Percentiles rank a stretch among this genome's conserved stretches.
These are phyloP conservation scores for Hippasteria phrygiana DNA, from an alignment of 53 echinoderm and acorn worm genomes.

Conservation along the genomic window DNA sequence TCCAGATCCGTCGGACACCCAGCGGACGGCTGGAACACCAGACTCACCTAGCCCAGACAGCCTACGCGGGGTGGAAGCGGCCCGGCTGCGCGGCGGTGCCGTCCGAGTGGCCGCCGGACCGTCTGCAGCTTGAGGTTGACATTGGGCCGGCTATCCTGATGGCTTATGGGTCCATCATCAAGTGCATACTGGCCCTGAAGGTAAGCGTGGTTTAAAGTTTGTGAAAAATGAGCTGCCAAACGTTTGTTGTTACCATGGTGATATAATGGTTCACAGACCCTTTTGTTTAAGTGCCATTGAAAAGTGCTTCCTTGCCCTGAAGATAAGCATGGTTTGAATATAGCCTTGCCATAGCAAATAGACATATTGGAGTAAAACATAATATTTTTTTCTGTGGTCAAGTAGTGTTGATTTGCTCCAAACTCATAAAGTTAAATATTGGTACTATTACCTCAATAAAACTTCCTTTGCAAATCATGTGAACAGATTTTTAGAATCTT, in stretches of 20 bases:
- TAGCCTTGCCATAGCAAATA: no score
- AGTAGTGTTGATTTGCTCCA: no score
- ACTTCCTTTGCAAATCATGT: no score
- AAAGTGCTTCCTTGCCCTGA: background rate
- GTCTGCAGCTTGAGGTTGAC: conserved; percentile 89
- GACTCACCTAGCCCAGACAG: conserved; percentile 72
- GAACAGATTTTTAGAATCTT: no score
- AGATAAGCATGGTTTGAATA: conserved; percentile 2
- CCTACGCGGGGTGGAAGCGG: conserved; percentile 84
- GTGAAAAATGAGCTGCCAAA: no score
- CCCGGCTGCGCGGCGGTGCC: conserved; percentile 79
- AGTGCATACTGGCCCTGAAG: conserved; percentile 82
- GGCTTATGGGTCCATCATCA: conserved; percentile 88
- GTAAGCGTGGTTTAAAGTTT: conserved; percentile 43
- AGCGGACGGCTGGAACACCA: conserved; percentile 61
- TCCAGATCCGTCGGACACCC: conserved; percentile 72
- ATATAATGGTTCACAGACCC: no score
- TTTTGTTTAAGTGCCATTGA: no score
- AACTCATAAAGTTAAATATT: no score
- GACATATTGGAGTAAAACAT: no score
- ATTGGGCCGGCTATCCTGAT: conserved; percentile 90
- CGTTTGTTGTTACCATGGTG: background rate
- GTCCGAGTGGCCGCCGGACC: conserved; percentile 76
- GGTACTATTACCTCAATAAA: no score
- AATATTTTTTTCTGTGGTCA: no score